Evolutionary conservation across 2,797 vertebrate species (phyloP).

Genomic region (Eptatretus atami): DNA sequence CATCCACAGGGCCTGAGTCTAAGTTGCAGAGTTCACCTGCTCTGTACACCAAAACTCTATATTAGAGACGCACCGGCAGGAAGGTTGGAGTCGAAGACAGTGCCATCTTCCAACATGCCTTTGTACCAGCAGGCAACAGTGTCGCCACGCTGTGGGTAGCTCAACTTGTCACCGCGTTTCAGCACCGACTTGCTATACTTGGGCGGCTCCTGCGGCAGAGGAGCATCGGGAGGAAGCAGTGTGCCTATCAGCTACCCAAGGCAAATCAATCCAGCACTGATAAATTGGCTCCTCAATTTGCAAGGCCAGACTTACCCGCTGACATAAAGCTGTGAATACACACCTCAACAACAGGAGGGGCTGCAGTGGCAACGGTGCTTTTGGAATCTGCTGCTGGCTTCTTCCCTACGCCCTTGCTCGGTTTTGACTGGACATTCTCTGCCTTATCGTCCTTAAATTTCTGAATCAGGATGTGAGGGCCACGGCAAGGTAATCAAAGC

Average conservation of each 20-base stretch:
- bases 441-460: slow-evolving; percentile 52
- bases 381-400: slow-evolving; percentile 21
- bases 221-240: neutral
- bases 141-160: slow-evolving; percentile 76
- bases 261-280: neutral
- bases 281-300: slow-evolving; percentile 4
- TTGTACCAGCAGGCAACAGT: slow-evolving; percentile 84
- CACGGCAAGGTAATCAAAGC: neutral
- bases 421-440: slow-evolving; percentile 23
- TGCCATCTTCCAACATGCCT: slow-evolving; percentile 52
- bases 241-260: neutral
- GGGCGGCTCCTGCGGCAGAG: slow-evolving; percentile 32
- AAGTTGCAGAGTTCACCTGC: too few species aligned
- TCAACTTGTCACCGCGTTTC: slow-evolving; percentile 73
- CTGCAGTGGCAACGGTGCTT: slow-evolving; percentile 27
- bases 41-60: slow-evolving; percentile 9
- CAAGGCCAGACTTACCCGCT: neutral
- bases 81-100: slow-evolving; percentile 69
- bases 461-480: slow-evolving; percentile 14
- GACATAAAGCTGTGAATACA: neutral
- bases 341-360: slow-evolving; percentile 44
- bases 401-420: slow-evolving; percentile 33
- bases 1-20: too few species aligned
- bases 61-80: slow-evolving; percentile 23
- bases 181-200: slow-evolving; percentile 46